These are phyloP conservation scores for Mimumesa dahlbomi DNA, from an alignment of 2,888 invertebrate genomes.

Conservation along the genomic window DNA sequence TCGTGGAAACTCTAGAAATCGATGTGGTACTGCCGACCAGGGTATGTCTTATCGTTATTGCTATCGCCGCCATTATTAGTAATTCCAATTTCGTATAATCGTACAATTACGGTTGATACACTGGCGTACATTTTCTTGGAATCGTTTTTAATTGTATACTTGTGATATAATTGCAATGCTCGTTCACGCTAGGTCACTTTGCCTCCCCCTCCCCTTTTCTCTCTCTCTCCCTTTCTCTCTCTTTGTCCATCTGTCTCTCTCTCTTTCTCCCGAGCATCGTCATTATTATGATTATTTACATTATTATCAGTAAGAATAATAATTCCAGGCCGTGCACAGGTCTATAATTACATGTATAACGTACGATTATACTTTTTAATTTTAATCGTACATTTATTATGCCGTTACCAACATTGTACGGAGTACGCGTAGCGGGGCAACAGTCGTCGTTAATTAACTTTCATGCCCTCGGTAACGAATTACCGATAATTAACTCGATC, in stretches of 20 bases:
- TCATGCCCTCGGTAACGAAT: slow-evolving; percentile 17
- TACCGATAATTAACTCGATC: slow-evolving; percentile 28
- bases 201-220: too few species aligned
- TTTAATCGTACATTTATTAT: background rate
- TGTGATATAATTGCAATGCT: background rate
- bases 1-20: too few species aligned
- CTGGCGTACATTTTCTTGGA: background rate
- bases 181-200: too few species aligned
- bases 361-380: background rate
- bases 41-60: too few species aligned
- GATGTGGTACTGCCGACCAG: too few species aligned
- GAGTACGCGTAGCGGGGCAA: background rate
- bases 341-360: background rate
- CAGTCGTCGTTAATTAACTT: background rate
- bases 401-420: background rate
- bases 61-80: too few species aligned
- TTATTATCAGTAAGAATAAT: background rate
- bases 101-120: background rate
- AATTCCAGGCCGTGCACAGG: background rate
- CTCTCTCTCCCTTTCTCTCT: too few species aligned
- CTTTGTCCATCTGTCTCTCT: too few species aligned
- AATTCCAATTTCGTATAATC: background rate
- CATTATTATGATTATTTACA: background rate
- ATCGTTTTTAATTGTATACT: background rate
- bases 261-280: background rate